Evolutionary conservation across 1,140 invertebrate species (phyloP).

Genomic region (Pemphigus obesinymphae): DNA sequence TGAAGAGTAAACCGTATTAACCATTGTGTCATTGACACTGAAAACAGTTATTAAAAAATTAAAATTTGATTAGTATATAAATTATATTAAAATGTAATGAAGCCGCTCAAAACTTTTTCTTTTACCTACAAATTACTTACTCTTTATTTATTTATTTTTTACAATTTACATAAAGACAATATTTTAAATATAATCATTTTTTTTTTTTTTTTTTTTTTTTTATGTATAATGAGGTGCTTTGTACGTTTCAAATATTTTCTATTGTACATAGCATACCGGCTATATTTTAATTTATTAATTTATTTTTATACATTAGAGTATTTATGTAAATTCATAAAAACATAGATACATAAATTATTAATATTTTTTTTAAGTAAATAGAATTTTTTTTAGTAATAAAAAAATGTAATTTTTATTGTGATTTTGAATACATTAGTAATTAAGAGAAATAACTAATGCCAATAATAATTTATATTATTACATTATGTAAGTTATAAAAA

Average conservation of each 20-base stretch:
- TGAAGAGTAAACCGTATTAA: background rate
- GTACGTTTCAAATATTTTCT: slow-evolving; percentile 18
- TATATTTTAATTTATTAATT: slow-evolving; percentile 8
- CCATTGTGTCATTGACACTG: background rate
- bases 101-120: slow-evolving; percentile 8
- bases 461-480: background rate
- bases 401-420: background rate
- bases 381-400: background rate
- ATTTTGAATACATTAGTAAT: background rate
- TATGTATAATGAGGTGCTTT: slow-evolving; percentile 15
- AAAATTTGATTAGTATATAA: background rate
- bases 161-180: background rate
- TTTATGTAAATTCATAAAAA: slow-evolving; percentile 6
- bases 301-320: background rate
- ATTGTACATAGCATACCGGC: slow-evolving; percentile 12
- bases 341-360: no score
- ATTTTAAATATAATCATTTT: background rate
- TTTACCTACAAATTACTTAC: background rate
- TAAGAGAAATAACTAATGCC: background rate
- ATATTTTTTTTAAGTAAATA: background rate
- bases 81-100: slow-evolving; percentile 1
- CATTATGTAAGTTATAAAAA: no score
- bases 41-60: background rate
- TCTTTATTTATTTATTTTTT: background rate
- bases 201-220: background rate